Evolutionary conservation across 1,140 invertebrate species (phyloP), one percentile per base, ranked within the genome.

Genomic region (Drosophila melanica): DNA sequence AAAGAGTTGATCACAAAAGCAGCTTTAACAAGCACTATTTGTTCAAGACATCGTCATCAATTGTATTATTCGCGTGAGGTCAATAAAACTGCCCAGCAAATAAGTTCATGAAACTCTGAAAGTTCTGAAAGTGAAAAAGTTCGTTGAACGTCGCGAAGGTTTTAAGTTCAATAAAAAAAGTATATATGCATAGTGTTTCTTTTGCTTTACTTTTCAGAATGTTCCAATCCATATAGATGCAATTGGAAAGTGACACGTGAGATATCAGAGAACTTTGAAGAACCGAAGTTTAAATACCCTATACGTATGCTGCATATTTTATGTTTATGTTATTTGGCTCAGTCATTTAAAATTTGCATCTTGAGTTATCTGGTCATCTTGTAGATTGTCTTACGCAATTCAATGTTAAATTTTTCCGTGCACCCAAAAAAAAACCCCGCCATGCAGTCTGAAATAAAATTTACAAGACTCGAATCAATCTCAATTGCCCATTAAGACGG

Each of bases 131-230:
- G 44, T 69, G 37, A 65, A 58, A 37, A 59, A 67, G 70, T 87
- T 85, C 81, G 75, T 75, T 81, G 82, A 58, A 69, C 82, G 69
- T 66, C 18, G 37, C 23, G 70, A 81, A 87, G 70, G 82, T 75
- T 87, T 65, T 45, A 53, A 75, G 50, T 71, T 81, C 55, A 30
- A 57, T 58, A 44, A 18, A 66, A 67, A 27, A 69, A 82, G 63
- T 23, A 20, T 1, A 81, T 81, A 81, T 81, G 59, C 81, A 87
- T 85, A 68, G 50, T 54, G 50, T 54, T 42, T 53, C 30, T 62
- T 75, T 45, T 18, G 37, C 53, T 54, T 57, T 50, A 12, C 10
- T 33, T 45, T 53, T 23, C n/a, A 20, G 1, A 2, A 6, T 14
- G 30, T 30, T 59, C 18, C 48, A 58, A 72, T 44, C 4, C 10